These are phyloP conservation scores for Acanthisitta chloris DNA, from an alignment of 2,113 vertebrate genomes.

Conservation along the genomic window DNA sequence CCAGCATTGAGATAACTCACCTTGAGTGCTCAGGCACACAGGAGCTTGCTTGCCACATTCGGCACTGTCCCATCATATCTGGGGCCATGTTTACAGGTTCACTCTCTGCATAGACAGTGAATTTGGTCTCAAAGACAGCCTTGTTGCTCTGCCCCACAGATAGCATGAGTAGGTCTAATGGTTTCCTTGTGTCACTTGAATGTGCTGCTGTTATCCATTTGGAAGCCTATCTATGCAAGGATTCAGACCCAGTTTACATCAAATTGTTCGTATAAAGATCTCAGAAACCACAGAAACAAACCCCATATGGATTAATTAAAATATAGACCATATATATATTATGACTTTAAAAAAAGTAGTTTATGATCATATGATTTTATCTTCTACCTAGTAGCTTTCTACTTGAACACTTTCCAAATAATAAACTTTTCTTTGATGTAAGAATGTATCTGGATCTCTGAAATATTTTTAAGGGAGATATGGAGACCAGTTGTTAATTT, in stretches of 20 bases:
- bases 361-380: not conserved
- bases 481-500: not conserved
- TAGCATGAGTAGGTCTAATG: not conserved
- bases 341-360: not conserved
- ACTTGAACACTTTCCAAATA: not conserved
- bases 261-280: not conserved
- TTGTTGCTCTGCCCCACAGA: not conserved
- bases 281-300: not conserved
- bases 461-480: not conserved
- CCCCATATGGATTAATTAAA: not conserved
- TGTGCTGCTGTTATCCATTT: not conserved
- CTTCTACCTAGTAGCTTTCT: not conserved
- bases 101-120: not conserved
- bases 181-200: not conserved
- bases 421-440: not conserved
- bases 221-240: not conserved
- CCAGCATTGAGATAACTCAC: accelerated
- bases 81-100: not conserved
- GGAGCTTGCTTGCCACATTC: not conserved
- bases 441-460: not conserved
- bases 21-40: not conserved
- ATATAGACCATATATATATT: not conserved
- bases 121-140: not conserved
- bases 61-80: not conserved
- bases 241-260: not conserved